phyloP scores from a whole-genome alignment of 2,888 invertebrate species.

The Mythimna lalbum region DNA sequence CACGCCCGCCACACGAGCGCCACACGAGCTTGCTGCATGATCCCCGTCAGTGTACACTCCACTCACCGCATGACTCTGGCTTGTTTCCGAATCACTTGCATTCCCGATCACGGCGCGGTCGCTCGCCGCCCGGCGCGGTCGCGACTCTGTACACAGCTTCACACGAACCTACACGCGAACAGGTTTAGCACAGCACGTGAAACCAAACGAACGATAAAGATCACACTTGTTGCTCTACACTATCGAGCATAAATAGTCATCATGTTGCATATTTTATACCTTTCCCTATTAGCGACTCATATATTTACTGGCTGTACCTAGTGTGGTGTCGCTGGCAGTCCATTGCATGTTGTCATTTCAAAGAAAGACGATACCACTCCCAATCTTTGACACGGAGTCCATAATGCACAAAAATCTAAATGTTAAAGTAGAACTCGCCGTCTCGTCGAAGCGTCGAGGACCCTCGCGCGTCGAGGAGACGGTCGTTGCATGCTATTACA shows the following conservation, averaged over 20 bases:
- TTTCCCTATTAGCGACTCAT: slow-evolving; percentile 89
- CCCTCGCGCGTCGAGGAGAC: slow-evolving; percentile 73
- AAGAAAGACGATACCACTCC: slow-evolving; percentile 79
- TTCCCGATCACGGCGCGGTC: slow-evolving; percentile 89
- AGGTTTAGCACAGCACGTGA: slow-evolving; percentile 86
- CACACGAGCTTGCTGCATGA: slow-evolving; percentile 88
- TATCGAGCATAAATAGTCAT: slow-evolving; percentile 85
- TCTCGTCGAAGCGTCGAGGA: slow-evolving; percentile 71
- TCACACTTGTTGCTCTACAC: slow-evolving; percentile 85
- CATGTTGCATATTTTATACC: slow-evolving; percentile 90
- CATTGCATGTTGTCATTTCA: slow-evolving; percentile 88
- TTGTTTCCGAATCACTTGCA: slow-evolving; percentile 87
- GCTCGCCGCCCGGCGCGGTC: slow-evolving; percentile 76
- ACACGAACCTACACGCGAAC: slow-evolving; percentile 89
- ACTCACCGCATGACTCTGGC: slow-evolving; percentile 88
- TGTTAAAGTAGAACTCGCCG: slow-evolving; percentile 78
- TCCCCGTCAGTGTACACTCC: slow-evolving; percentile 82
- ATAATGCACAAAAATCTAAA: slow-evolving; percentile 81
- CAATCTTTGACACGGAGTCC: slow-evolving; percentile 81
- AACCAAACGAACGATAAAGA: slow-evolving; percentile 72
- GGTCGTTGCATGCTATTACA: slow-evolving; percentile 83
- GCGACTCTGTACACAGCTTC: slow-evolving; percentile 85
- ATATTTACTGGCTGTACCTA: slow-evolving; percentile 82
- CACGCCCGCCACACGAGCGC: slow-evolving; percentile 67
- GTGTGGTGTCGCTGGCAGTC: slow-evolving; percentile 84